Conservation (phyloP, 1,140 invertebrate genomes). For the Argopecten irradians region DNA sequence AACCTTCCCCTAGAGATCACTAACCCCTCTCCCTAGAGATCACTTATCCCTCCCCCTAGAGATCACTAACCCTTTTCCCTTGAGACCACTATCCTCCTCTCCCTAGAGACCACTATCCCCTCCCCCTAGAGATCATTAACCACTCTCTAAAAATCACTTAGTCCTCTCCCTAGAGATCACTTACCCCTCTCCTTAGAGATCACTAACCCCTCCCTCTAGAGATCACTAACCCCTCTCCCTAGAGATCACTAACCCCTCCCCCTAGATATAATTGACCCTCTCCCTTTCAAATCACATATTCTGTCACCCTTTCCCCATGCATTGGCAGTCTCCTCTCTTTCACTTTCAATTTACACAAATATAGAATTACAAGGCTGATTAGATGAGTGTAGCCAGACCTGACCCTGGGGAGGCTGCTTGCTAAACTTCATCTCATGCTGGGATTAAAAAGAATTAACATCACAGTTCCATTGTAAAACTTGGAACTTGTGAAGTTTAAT, state of each 20-base stretch:
- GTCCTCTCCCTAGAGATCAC: too few species aligned
- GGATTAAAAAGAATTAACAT: background rate
- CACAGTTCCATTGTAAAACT: slow-evolving; percentile 2
- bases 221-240: background rate
- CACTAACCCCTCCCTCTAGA: background rate
- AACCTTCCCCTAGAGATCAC: background rate
- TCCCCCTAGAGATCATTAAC: too few species aligned
- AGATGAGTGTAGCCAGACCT: background rate
- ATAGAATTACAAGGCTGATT: background rate
- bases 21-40: too few species aligned
- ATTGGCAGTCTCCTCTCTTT: background rate
- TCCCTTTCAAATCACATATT: background rate
- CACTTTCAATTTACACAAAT: slow-evolving; percentile 1
- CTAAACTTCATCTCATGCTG: background rate
- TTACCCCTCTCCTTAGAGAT: too few species aligned
- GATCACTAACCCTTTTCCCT: background rate
- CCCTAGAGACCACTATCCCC: too few species aligned
- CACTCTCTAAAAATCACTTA: too few species aligned
- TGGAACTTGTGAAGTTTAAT: slow-evolving; percentile 18
- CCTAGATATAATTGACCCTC: background rate
- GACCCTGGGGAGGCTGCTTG: background rate
- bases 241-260: background rate
- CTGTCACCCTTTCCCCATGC: background rate
- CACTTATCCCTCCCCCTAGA: background rate
- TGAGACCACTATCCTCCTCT: background rate